These are phyloP conservation scores for Pogona vitticeps DNA, from an alignment of 2,113 vertebrate species.

Conservation along the genomic window DNA sequence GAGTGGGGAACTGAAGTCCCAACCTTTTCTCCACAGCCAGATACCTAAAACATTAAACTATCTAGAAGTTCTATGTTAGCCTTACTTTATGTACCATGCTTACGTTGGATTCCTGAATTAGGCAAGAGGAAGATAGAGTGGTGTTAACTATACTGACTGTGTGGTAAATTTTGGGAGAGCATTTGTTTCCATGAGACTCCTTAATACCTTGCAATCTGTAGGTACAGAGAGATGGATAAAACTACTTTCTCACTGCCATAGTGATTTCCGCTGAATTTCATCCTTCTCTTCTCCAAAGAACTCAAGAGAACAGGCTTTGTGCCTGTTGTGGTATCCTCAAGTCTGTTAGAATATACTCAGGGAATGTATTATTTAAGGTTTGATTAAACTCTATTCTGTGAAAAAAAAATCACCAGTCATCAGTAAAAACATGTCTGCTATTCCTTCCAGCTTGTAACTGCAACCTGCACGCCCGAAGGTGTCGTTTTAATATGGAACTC, in stretches of 20 bases:
- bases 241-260: not conserved
- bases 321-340: not conserved
- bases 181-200: not conserved
- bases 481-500: constrained; percentile 98
- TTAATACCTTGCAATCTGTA: not conserved
- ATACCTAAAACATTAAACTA: not conserved
- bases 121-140: not conserved
- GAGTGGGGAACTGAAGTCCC: no score
- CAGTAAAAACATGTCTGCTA: accelerated
- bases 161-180: not conserved
- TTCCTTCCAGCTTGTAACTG: constrained; percentile 89
- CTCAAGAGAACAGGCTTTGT: not conserved
- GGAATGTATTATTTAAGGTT: not conserved
- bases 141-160: not conserved
- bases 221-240: not conserved
- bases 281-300: no score
- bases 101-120: not conserved
- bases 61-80: no score
- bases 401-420: not conserved
- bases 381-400: not conserved
- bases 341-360: not conserved
- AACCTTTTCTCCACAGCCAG: no score
- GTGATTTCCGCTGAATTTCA: not conserved
- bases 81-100: not conserved
- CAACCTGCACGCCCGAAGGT: constrained; percentile 93